These are phyloP conservation scores for Rhyacophila evoluta DNA, from an alignment of 2,888 invertebrate species.

Conservation along the genomic window DNA sequence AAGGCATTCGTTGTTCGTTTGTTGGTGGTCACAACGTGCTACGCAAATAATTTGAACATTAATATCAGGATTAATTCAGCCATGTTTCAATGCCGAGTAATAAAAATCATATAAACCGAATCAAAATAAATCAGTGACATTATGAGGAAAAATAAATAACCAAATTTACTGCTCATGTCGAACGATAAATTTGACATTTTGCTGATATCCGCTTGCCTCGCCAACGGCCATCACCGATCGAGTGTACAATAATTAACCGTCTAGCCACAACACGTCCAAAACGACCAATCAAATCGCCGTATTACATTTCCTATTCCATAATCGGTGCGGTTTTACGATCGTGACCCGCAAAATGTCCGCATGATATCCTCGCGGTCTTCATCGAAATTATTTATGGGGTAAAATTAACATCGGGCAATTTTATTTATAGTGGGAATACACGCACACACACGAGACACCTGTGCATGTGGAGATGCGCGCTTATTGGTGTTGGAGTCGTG, in stretches of 20 bases:
- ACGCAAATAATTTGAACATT: too few relatives aligned
- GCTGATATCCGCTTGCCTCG: neutral
- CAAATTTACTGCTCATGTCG: neutral
- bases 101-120: neutral
- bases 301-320: constrained; percentile 22
- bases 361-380: neutral
- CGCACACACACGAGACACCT: constrained; percentile 13
- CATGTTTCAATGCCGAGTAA: neutral
- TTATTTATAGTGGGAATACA: constrained; percentile 16
- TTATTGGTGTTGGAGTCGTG: constrained; percentile 5
- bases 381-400: constrained; percentile 19
- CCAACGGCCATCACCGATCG: neutral
- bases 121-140: neutral
- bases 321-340: constrained; percentile 13
- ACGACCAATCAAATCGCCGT: constrained; percentile 5
- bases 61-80: too few relatives aligned
- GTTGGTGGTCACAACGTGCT: too few relatives aligned
- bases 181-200: neutral
- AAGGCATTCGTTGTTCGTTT: too few relatives aligned
- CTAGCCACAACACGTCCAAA: neutral
- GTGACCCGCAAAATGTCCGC: constrained; percentile 22
- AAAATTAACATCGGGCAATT: constrained; percentile 24
- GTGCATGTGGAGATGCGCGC: neutral
- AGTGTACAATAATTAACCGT: constrained; percentile 5
- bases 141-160: neutral